Percentiles rank a stretch among this genome's conserved stretches.
Evolutionary conservation across 1,140 invertebrate genomes (phyloP).

Genomic region (Aphidius ervi): DNA sequence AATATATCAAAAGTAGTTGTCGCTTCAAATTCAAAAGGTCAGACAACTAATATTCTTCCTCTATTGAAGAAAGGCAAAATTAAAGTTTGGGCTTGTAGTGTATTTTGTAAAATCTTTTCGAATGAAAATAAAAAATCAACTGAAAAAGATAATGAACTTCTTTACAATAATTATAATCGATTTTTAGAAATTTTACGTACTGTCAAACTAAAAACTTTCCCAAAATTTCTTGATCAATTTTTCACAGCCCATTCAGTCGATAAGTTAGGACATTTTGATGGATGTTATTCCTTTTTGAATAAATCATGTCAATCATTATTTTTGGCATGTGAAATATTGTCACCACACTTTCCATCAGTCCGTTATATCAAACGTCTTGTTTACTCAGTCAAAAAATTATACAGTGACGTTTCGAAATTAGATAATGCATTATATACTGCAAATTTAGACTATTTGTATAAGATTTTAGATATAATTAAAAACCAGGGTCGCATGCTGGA

Average conservation of each 20-base stretch:
- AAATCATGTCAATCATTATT: conserved; percentile 9
- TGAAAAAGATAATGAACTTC: no score
- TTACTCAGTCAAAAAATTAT: conserved; percentile 9
- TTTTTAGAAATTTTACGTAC: no score
- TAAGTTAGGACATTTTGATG: conserved; percentile 8
- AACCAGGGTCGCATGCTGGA: conserved; percentile 8
- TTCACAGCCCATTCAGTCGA: neutral
- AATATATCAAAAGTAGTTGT: neutral
- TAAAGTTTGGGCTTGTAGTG: no score
- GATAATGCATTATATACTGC: conserved; percentile 5
- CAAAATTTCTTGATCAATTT: conserved; percentile 2
- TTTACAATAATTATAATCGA: no score
- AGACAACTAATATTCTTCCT: neutral
- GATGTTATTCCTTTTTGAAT: conserved; percentile 3
- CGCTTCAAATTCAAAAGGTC: neutral
- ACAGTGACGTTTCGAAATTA: conserved; percentile 3
- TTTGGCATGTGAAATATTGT: conserved; percentile 4
- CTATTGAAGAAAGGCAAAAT: no score
- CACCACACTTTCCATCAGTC: conserved; percentile 21
- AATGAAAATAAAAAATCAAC: no score
- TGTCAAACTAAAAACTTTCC: no score
- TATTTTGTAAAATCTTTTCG: no score
- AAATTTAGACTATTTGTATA: conserved; percentile 14
- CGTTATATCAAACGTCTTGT: conserved; percentile 21
- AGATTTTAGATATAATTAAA: conserved; percentile 3